Percentiles rank a stretch among this genome's conserved stretches.
Evolutionary conservation across 2,797 vertebrate genomes (phyloP).

Genomic region (Cryptoblepharus egeriae): DNA sequence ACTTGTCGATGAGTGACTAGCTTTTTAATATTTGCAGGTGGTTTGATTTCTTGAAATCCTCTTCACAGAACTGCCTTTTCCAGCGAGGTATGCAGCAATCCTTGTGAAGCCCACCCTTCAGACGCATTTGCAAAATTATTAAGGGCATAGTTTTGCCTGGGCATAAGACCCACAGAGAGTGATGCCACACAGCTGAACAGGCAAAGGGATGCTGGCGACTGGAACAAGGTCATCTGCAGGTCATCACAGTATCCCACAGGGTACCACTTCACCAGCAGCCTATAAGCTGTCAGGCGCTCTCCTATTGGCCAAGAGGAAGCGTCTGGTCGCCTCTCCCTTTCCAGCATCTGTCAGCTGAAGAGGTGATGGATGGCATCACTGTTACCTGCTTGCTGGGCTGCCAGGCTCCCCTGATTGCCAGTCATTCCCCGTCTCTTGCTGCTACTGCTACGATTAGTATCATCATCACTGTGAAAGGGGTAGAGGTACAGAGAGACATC

Average conservation of each 20-base stretch:
- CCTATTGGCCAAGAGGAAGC: slow-evolving; percentile 46
- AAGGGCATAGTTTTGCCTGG: slow-evolving; percentile 8
- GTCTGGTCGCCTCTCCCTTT: slow-evolving; percentile 41
- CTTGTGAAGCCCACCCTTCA: too few species aligned
- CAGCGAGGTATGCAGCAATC: not conserved
- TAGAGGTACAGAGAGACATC: not conserved
- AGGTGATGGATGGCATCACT: slow-evolving; percentile 65
- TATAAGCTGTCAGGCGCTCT: slow-evolving; percentile 17
- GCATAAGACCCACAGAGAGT: not conserved
- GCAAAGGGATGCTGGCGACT: not conserved
- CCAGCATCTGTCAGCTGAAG: slow-evolving; percentile 43
- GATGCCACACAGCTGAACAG: slow-evolving; percentile 9
- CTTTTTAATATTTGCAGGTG: not conserved
- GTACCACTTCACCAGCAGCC: slow-evolving; percentile 46
- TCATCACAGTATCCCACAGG: slow-evolving; percentile 54
- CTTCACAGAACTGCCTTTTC: not conserved
- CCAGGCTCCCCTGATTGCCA: slow-evolving; percentile 62
- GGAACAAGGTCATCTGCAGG: slow-evolving; percentile 70
- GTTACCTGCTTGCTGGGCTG: slow-evolving; percentile 60
- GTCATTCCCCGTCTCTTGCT: not conserved
- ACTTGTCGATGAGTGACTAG: not conserved
- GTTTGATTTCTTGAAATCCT: not conserved
- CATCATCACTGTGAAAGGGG: not conserved
- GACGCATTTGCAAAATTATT: not conserved
- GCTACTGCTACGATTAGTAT: not conserved